These are phyloP conservation scores for Labeo catla DNA, from an alignment of 2,113 vertebrate genomes.

Conservation along the genomic window DNA sequence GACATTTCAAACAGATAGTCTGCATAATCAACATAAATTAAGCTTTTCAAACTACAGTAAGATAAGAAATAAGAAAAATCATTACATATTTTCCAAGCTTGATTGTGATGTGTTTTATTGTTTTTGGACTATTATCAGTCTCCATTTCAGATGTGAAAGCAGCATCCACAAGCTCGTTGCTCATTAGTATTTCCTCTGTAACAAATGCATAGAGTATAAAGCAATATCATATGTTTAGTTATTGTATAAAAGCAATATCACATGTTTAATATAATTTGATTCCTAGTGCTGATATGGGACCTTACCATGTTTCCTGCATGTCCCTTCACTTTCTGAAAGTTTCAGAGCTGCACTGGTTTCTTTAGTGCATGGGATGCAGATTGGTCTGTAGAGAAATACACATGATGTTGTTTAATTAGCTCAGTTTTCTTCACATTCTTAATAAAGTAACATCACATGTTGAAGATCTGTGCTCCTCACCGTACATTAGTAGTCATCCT, in stretches of 20 bases:
- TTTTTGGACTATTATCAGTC: fast-evolving
- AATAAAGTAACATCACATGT: neutral
- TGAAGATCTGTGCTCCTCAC: slow-evolving; percentile 21
- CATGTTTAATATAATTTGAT: no score
- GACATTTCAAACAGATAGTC: no score
- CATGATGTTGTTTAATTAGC: neutral
- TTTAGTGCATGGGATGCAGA: slow-evolving; percentile 78
- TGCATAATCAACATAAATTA: neutral
- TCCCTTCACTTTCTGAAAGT: slow-evolving; percentile 47
- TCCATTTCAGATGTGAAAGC: slow-evolving; percentile 60
- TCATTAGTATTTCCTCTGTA: slow-evolving; percentile 69
- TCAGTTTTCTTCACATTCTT: neutral
- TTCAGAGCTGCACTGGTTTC: slow-evolving; percentile 69
- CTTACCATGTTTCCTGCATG: slow-evolving; percentile 71
- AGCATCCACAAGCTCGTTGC: slow-evolving; percentile 59
- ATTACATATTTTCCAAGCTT: slow-evolving; percentile 67
- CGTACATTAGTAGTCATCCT: slow-evolving; percentile 9
- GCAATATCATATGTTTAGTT: no score
- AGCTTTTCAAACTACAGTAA: neutral
- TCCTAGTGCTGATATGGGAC: neutral
- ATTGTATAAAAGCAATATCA: neutral
- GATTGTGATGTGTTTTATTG: slow-evolving; percentile 56
- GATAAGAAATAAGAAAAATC: neutral
- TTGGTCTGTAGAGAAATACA: slow-evolving; percentile 64
- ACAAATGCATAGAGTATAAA: neutral